phyloP scores from a whole-genome alignment of 1,140 invertebrate species.

The Pemphigus obesinymphae region DNA sequence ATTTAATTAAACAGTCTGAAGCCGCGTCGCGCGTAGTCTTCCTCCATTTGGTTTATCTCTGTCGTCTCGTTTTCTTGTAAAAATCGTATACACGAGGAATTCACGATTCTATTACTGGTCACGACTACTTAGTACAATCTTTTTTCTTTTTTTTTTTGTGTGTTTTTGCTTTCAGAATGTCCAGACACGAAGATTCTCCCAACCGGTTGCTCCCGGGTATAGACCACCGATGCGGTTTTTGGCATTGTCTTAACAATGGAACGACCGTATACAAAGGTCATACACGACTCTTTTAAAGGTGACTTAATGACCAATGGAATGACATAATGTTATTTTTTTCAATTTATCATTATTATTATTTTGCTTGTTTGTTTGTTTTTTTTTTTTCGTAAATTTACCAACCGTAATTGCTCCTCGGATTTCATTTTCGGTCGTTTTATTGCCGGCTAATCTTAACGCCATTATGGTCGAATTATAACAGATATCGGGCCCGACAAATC shows the following conservation, averaged over 20 bases:
- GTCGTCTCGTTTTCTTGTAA: slow-evolving; percentile 16
- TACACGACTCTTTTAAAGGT: slow-evolving; percentile 19
- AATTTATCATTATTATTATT: background rate
- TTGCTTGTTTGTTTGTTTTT: background rate
- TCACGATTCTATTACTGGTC: slow-evolving; percentile 30
- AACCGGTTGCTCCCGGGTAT: slow-evolving; percentile 25
- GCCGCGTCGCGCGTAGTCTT: no score
- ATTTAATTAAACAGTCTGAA: slow-evolving; percentile 9
- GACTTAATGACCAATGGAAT: slow-evolving; percentile 19
- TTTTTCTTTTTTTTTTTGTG: slow-evolving; percentile 4
- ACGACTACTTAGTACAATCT: slow-evolving; percentile 21
- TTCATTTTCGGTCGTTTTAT: background rate
- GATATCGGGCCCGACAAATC: background rate
- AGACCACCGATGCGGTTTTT: slow-evolving; percentile 32
- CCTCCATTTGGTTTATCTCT: background rate
- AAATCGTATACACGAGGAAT: slow-evolving; percentile 9
- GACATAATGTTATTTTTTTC: slow-evolving; percentile 19
- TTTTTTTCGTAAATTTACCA: background rate
- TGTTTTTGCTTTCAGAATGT: background rate
- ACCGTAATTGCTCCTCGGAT: background rate
- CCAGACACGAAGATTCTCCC: slow-evolving; percentile 24
- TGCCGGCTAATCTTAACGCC: background rate
- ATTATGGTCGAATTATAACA: background rate
- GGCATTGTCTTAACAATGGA: slow-evolving; percentile 18
- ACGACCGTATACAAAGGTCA: slow-evolving; percentile 5